phyloP scores from a whole-genome alignment of 2,797 vertebrate species.

The Sebastes cheni region DNA sequence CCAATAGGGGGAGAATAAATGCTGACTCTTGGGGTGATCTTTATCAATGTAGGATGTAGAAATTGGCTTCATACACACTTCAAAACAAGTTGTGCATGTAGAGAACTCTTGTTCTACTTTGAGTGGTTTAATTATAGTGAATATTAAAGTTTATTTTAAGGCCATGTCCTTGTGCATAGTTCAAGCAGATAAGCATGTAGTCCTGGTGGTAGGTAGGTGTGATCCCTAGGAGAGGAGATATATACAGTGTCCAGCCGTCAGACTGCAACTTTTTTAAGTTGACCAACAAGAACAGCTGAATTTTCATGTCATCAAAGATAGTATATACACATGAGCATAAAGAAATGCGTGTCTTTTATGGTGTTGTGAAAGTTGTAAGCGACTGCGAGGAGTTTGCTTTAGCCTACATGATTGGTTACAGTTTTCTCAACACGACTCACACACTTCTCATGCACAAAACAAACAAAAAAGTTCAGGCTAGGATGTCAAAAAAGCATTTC shows the following conservation, averaged over 20 bases:
- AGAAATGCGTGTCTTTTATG: fast-evolving
- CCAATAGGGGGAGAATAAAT: neutral
- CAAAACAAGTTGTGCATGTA: too few relatives aligned
- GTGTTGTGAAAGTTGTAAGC: neutral
- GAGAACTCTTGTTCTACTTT: neutral
- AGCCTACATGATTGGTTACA: neutral
- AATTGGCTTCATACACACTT: neutral
- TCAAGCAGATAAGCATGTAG: conserved; percentile 19
- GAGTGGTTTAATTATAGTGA: neutral
- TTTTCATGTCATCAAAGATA: neutral
- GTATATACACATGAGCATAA: neutral
- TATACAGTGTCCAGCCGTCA: conserved; percentile 24
- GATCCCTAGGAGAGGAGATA: neutral
- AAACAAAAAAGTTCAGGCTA: neutral
- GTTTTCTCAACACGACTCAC: neutral
- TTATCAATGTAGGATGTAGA: neutral
- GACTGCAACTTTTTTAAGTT: conserved; percentile 23
- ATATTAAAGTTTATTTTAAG: neutral
- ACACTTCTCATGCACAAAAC: neutral
- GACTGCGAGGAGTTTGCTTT: neutral
- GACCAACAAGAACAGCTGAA: conserved; percentile 22
- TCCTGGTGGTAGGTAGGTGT: conserved; percentile 38
- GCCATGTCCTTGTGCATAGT: neutral
- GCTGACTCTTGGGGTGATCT: neutral
- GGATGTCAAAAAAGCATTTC: neutral